A percentile compares a stretch with the other conserved stretches of the same genome.
Evolutionary conservation across 2,888 invertebrate species (phyloP).

Genomic region (Amblyteles armatorius): DNA sequence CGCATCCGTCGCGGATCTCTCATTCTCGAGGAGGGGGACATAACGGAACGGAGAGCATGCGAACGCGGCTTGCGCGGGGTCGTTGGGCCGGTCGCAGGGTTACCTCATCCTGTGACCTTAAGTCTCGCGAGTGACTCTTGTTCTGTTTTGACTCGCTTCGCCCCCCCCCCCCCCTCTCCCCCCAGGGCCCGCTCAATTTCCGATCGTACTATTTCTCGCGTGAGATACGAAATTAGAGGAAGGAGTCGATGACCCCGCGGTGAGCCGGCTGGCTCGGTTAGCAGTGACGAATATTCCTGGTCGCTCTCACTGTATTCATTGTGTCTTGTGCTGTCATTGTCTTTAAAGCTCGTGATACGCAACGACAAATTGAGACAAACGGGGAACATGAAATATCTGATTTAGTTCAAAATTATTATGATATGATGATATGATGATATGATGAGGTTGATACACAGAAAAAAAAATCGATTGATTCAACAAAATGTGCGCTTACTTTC

Average conservation of each 20-base stretch:
- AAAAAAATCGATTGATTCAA: no score
- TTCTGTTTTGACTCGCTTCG: not conserved
- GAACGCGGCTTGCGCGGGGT: constrained; percentile 36
- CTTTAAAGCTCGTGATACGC: no score
- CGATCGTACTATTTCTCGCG: constrained; percentile 72
- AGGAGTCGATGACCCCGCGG: not conserved
- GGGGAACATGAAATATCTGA: no score
- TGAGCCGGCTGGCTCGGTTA: constrained; percentile 54
- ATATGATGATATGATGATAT: no score
- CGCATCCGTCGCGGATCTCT: constrained; percentile 32
- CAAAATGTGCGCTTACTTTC: no score
- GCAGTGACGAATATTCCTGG: constrained; percentile 47
- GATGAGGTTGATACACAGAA: no score
- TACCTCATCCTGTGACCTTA: constrained; percentile 48
- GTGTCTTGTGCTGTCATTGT: no score
- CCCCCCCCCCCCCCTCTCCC: not conserved
- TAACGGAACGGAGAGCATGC: constrained; percentile 46
- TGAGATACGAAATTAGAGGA: constrained; percentile 76
- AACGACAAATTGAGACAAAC: no score
- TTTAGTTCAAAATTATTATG: no score
- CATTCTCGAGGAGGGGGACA: constrained; percentile 5
- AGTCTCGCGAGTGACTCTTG: constrained; percentile 15
- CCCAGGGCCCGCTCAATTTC: constrained; percentile 11
- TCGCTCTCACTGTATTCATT: not conserved
- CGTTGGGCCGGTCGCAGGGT: constrained; percentile 39